Evolutionary conservation across 1,140 invertebrate genomes (phyloP).

Genomic region (Microplitis demolitor): DNA sequence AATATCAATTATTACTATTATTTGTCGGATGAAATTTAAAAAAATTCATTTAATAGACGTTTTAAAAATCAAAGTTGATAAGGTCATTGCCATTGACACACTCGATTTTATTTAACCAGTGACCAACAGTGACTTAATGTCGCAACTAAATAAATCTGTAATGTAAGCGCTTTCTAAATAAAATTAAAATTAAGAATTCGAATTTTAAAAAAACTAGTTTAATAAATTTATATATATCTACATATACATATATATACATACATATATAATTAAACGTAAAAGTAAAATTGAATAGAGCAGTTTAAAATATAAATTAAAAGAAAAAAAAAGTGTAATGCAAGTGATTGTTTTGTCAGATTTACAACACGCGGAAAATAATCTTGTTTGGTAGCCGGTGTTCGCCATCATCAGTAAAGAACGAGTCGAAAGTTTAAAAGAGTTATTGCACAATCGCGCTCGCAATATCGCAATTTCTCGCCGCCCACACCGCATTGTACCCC

Average conservation of each 20-base stretch:
- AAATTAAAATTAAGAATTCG: not conserved
- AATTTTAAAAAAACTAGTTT: too few relatives aligned
- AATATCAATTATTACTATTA: too few relatives aligned
- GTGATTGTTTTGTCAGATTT: not conserved
- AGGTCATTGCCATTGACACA: not conserved
- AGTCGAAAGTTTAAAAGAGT: slow-evolving; percentile 44
- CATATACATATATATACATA: too few relatives aligned
- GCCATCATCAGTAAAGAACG: slow-evolving; percentile 27
- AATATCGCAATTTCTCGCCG: slow-evolving; percentile 41
- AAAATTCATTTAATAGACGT: too few relatives aligned
- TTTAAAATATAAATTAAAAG: not conserved
- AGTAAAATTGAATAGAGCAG: too few relatives aligned
- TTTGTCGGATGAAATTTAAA: too few relatives aligned
- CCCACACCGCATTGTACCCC: slow-evolving; percentile 8
- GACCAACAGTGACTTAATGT: not conserved
- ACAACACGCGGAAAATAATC: not conserved
- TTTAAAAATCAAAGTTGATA: not conserved
- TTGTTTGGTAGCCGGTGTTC: not conserved
- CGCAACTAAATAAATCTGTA: slow-evolving; percentile 1
- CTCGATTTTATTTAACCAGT: not conserved
- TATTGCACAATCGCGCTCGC: slow-evolving; percentile 46
- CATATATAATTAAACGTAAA: too few relatives aligned
- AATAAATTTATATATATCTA: too few relatives aligned
- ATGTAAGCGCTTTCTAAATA: slow-evolving; percentile 15
- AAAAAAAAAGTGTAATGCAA: not conserved